Evolutionary conservation across 2,797 vertebrate species (phyloP), one percentile per base, ranked within the genome.

Genomic region (Naso thynnoides): DNA sequence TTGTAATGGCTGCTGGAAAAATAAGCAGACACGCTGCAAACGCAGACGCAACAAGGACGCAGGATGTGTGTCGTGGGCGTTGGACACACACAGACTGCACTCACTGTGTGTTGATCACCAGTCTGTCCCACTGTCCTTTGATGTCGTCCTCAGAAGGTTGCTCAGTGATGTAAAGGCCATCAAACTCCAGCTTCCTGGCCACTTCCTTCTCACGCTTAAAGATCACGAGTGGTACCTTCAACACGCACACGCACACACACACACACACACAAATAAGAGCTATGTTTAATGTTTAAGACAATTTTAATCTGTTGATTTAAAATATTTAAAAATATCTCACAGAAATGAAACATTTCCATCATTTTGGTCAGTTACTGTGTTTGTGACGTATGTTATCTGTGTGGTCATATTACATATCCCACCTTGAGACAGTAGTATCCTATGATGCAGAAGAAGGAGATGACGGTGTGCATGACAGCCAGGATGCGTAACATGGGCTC

Each of bases 381-480:
- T n/a, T n/a, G n/a, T n/a, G n/a, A n/a, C n/a, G n/a, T 18, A 13
- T 23, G 42, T 42, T 11, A 59, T 48, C 18, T 53, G 8, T 3
- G 26, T 8, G 31, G 24, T 0, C 55, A 7, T 3, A n/a, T 2
- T 45, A 10, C 19, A 47, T 5, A 8, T 61, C 79, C 5, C 66
- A 95, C 97, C 92, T 98, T 99, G 39, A 99, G 88, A 88, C 97
- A 98, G 86, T 98, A 98, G 92, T 98, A 98, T n/a, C 97, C 97
- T 24, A 99, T 98, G 88, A 99, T 98, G 86, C 97, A 99, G 92
- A 96, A 98, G 93, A 98, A 99, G 33, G 97, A 97, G 84, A 98
- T 98, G 90, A 98, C 94, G 0, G 97, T 99, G 85, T 98, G 97
- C 1, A 99, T 86, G 55, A 98, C 85, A 4, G 96, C 97, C 65